Evolutionary conservation across 2,888 invertebrate genomes (phyloP), one percentile per base, ranked within the genome.

Genomic region (Odiellus spinosus): DNA sequence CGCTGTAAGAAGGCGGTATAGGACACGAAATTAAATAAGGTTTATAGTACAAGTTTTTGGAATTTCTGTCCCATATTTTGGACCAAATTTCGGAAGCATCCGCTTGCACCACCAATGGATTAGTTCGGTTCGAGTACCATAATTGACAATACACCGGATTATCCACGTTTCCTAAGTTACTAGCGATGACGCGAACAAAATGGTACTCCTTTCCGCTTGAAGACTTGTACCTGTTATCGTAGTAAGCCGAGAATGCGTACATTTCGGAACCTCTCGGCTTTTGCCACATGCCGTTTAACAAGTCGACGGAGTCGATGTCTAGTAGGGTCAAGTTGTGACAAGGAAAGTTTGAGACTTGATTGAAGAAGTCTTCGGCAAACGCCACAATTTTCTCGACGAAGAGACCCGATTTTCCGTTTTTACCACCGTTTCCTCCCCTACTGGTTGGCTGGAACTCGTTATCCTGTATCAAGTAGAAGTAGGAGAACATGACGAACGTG

Each of bases 21-120:
- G 74, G 74, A 61, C 79, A 79, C 1, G 77, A 76, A 18, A 78
- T 65, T 36, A 79, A 67, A 36, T 76, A 64, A 1, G 78, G 77
- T 46, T 74, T 74, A 58, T 67, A 70, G 15, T 49, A 52, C n/a
- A 47, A 26, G 2, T 21, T 32, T 17, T 45, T 40, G 12, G 41
- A 42, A 10, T 44, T 47, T n/a, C 39, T 40, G 15, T 48, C 47
- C 55, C 55, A 53, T n/a, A 46, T 40, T 19, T 45, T 20, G 11
- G 51, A 15, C 55, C 55, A 55, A 15, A 55, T 21, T 41, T 53
- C 53, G 2, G 42, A 19, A 1, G 18, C 5, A 17, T 45, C 40
- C 5, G 20, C 40, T 10, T 44, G 32, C 0, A 45, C 43, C 18
- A 47, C 46, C 4, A 36, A 15, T 11, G 49, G 18, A n/a, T 38